These are phyloP conservation scores for Tortrix viridana DNA, from an alignment of 2,888 invertebrate species.

Conservation along the genomic window DNA sequence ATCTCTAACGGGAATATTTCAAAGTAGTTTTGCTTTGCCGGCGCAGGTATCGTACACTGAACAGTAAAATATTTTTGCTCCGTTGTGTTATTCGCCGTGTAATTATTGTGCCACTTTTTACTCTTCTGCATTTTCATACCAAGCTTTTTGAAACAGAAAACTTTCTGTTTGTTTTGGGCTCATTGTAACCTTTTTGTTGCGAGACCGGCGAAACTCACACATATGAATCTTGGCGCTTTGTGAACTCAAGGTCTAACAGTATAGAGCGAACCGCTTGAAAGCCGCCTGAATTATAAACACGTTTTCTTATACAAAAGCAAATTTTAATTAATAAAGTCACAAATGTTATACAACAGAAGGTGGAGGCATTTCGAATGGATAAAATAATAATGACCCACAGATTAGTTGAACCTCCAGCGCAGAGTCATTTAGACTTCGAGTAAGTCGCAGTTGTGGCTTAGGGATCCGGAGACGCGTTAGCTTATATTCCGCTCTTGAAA, in stretches of 20 bases:
- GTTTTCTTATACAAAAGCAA: slow-evolving; percentile 25
- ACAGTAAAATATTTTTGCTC: slow-evolving; percentile 13
- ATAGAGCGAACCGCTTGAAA: slow-evolving; percentile 16
- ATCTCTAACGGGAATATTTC: neutral
- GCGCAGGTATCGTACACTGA: slow-evolving; percentile 13
- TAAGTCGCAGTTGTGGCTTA: slow-evolving; percentile 17
- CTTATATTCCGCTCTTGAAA: slow-evolving; percentile 34
- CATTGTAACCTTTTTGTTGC: slow-evolving; percentile 30
- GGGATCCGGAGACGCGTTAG: slow-evolving; percentile 26
- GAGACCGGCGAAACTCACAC: slow-evolving; percentile 13
- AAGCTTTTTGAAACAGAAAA: slow-evolving; percentile 32
- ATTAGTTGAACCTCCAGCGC: slow-evolving; percentile 20
- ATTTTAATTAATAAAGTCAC: slow-evolving; percentile 25
- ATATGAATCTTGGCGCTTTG: slow-evolving; percentile 29
- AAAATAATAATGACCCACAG: slow-evolving; percentile 29
- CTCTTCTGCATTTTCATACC: slow-evolving; percentile 27
- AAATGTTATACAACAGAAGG: slow-evolving; percentile 11
- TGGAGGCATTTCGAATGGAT: slow-evolving; percentile 20
- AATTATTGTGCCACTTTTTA: slow-evolving; percentile 34
- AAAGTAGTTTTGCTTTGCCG: slow-evolving; percentile 2
- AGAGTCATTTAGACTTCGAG: slow-evolving; percentile 30
- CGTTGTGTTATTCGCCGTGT: slow-evolving; percentile 16
- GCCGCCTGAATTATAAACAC: slow-evolving; percentile 24
- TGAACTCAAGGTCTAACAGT: slow-evolving; percentile 12
- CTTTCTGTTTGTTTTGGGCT: slow-evolving; percentile 32